Percentiles rank a stretch among this genome's conserved stretches.
These are phyloP conservation scores for Alaudala cheleensis DNA, from an alignment of 2,113 vertebrate genomes.

Conservation along the genomic window DNA sequence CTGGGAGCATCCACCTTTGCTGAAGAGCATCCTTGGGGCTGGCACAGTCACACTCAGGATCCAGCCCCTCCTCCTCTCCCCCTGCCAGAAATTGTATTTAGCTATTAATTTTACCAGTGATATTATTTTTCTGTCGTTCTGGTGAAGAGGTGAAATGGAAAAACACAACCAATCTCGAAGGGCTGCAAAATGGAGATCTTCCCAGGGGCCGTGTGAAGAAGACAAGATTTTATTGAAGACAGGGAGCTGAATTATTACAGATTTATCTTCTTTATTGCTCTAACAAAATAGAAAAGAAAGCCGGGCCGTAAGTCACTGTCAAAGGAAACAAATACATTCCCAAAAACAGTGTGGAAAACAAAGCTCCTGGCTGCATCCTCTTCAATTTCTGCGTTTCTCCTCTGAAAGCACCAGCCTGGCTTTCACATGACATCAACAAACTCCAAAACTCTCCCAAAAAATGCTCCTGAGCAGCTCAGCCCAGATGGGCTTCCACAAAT, in stretches of 20 bases:
- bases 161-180: conserved; percentile 22
- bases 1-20: not conserved
- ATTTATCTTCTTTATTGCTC: conserved; percentile 72
- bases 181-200: conserved; percentile 38
- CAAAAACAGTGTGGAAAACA: conserved; percentile 44
- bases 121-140: conserved; percentile 14
- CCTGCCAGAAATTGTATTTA: not conserved
- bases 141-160: conserved; percentile 46
- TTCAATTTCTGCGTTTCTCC: not conserved
- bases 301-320: conserved; percentile 55
- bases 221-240: conserved; percentile 70
- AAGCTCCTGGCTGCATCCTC: conserved; percentile 2
- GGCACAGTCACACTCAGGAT: fast-evolving
- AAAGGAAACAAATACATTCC: conserved; percentile 44
- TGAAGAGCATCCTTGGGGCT: not conserved
- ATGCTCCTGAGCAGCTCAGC: fast-evolving
- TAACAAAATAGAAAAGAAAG: conserved; percentile 59
- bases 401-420: not conserved
- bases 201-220: conserved; percentile 49
- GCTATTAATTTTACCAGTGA: conserved; percentile 18
- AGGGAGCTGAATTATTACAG: conserved; percentile 65
- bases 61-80: not conserved
- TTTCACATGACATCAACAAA: not conserved
- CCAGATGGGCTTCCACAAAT: not conserved
- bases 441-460: not conserved